Conservation (phyloP, 2,888 invertebrate genomes). For the Clostera curtula region DNA sequence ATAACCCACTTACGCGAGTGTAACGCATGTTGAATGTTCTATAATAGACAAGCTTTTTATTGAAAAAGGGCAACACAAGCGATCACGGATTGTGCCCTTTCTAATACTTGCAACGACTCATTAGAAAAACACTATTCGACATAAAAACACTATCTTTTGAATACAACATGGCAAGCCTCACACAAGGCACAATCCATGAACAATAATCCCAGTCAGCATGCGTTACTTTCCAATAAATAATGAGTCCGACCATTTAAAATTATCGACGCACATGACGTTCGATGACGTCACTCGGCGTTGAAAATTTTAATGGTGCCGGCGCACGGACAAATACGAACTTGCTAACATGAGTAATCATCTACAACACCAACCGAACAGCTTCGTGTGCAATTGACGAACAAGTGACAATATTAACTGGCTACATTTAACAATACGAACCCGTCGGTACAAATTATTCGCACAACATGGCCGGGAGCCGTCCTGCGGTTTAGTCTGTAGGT, state of each 20-base stretch:
- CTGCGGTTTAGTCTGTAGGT: too few relatives aligned
- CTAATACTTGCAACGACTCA: slow-evolving; percentile 11
- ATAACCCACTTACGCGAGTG: slow-evolving; percentile 13
- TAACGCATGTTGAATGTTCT: slow-evolving; percentile 25
- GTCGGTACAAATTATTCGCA: slow-evolving; percentile 51
- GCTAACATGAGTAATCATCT: slow-evolving; percentile 46
- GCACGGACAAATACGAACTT: slow-evolving; percentile 37
- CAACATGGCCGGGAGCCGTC: slow-evolving; percentile 40
- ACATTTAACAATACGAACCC: slow-evolving; percentile 67
- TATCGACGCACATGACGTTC: slow-evolving; percentile 21
- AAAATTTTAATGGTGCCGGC: slow-evolving; percentile 33
- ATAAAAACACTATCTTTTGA: neutral
- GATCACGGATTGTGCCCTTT: slow-evolving; percentile 6
- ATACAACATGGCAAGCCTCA: slow-evolving; percentile 17
- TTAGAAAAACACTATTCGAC: too few relatives aligned
- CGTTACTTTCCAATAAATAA: slow-evolving; percentile 38
- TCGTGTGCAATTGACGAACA: slow-evolving; percentile 73
- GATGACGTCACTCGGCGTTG: slow-evolving; percentile 22
- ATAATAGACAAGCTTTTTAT: too few relatives aligned
- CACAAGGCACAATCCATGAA: slow-evolving; percentile 17
- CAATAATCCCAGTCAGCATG: slow-evolving; percentile 26
- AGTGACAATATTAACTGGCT: slow-evolving; percentile 69
- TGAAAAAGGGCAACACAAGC: slow-evolving; percentile 1
- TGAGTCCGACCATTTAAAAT: slow-evolving; percentile 24
- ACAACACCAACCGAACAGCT: slow-evolving; percentile 62